phyloP scores from a whole-genome alignment of 2,888 invertebrate genomes.

The Agrochola litura region DNA sequence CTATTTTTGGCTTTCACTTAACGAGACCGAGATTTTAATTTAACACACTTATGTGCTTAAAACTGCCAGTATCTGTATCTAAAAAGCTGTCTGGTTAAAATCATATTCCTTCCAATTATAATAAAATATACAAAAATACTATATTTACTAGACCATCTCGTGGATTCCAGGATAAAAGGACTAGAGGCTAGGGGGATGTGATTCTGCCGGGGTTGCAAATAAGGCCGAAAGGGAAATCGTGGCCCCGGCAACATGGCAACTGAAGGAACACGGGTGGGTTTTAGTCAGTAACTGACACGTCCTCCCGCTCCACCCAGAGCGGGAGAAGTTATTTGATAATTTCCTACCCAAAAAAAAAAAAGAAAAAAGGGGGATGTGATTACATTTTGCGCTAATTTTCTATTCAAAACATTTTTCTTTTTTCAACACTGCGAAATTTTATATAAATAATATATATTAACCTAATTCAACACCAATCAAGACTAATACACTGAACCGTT shows the following conservation, averaged over 20 bases:
- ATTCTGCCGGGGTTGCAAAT: too few relatives aligned
- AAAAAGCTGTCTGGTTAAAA: constrained; percentile 5
- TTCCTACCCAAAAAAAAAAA: too few relatives aligned
- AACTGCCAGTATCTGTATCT: constrained; percentile 8
- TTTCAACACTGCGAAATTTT: neutral
- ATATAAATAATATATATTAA: neutral
- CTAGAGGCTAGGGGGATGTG: neutral
- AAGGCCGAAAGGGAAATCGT: too few relatives aligned
- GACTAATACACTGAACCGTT: neutral
- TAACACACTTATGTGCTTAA: constrained; percentile 7
- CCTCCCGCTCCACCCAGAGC: too few relatives aligned
- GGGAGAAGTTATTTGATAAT: too few relatives aligned
- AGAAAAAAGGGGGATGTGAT: too few relatives aligned
- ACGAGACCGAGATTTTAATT: neutral
- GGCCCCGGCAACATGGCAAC: too few relatives aligned
- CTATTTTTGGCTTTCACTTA: neutral
- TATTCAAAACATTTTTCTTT: too few relatives aligned
- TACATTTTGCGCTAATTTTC: too few relatives aligned
- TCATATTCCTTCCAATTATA: neutral
- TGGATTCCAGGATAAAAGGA: neutral
- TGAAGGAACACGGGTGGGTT: too few relatives aligned
- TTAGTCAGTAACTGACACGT: too few relatives aligned
- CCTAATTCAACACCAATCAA: neutral
- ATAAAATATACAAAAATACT: neutral
- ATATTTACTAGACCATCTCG: neutral